Evolutionary conservation across 1,140 invertebrate genomes (phyloP).

Genomic region (Zaprionus vittiger): DNA sequence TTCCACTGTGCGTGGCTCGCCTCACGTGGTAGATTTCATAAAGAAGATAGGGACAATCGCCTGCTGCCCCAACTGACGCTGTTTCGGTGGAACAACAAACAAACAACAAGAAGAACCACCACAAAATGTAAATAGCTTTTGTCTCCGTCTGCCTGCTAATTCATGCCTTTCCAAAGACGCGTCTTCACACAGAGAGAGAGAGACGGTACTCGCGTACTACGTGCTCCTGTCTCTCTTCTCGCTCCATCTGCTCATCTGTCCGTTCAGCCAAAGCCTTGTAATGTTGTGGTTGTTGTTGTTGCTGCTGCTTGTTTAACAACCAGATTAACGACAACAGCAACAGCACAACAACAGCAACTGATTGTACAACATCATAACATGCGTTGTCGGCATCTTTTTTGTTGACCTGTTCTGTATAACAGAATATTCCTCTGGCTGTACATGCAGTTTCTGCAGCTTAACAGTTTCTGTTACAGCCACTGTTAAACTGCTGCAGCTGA

Average conservation of each 20-base stretch:
- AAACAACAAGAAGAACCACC: conserved; percentile 25
- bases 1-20: conserved; percentile 20
- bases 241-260: conserved; percentile 4
- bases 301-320: conserved; percentile 36
- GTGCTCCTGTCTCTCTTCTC: neutral
- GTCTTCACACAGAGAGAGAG: neutral
- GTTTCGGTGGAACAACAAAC: conserved; percentile 41
- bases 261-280: conserved; percentile 15
- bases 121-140: conserved; percentile 6
- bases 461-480: neutral
- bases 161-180: conserved; percentile 34
- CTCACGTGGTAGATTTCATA: conserved; percentile 41
- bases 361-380: conserved; percentile 34
- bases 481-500: neutral
- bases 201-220: neutral
- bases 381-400: conserved; percentile 55
- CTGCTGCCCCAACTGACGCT: neutral
- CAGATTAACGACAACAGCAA: conserved; percentile 35
- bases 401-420: conserved; percentile 24
- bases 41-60: conserved; percentile 21
- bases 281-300: conserved; percentile 27
- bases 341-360: conserved; percentile 40
- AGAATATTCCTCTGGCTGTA: neutral
- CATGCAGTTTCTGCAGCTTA: neutral
- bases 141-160: conserved; percentile 29